Conservation (phyloP, 1,140 invertebrate genomes). For the Steinernema feltiae region DNA sequence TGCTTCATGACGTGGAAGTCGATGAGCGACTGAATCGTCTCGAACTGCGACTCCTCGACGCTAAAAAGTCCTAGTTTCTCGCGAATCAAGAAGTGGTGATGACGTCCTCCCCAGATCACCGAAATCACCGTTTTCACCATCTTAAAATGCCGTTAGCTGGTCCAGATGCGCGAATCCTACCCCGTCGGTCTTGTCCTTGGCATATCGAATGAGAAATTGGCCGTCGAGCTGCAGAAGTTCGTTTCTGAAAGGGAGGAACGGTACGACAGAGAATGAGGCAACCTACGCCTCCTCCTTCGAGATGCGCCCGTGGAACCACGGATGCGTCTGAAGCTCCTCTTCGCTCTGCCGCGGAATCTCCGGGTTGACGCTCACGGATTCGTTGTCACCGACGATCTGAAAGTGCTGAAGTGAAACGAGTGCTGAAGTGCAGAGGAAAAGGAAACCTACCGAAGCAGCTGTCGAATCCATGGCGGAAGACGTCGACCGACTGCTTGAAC, state of each 20-base stretch:
- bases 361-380: not conserved
- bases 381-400: not conserved
- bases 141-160: not conserved
- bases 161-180: not conserved
- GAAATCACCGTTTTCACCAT: not conserved
- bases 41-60: not conserved
- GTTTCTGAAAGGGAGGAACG: too few species aligned
- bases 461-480: not conserved
- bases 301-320: not conserved
- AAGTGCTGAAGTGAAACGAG: not conserved
- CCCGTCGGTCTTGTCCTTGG: constrained; percentile 8
- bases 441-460: not conserved
- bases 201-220: not conserved
- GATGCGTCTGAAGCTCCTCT: not conserved
- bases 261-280: too few species aligned
- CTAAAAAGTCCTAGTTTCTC: not conserved
- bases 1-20: not conserved
- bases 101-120: not conserved
- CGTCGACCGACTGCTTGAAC: too few species aligned
- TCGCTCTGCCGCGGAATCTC: not conserved
- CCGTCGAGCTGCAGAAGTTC: not conserved
- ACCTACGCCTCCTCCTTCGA: not conserved
- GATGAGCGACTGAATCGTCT: not conserved
- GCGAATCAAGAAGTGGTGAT: not conserved
- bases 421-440: not conserved